A percentile compares a stretch with the other conserved stretches of the same genome.
Evolutionary conservation across 2,797 vertebrate genomes (phyloP).

Genomic region (Sciurus carolinensis): DNA sequence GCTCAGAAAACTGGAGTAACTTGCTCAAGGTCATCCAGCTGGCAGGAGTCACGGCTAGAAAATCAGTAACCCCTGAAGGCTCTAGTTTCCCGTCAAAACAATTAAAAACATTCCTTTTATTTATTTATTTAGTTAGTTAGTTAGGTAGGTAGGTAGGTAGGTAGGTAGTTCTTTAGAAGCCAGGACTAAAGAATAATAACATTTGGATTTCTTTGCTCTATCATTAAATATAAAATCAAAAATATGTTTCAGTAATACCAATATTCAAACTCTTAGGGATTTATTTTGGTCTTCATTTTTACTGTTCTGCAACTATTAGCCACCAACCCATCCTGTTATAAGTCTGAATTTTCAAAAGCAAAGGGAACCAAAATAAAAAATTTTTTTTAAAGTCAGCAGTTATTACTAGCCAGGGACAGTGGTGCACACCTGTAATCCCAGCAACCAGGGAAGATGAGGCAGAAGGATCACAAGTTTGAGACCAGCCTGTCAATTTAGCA

Average conservation of each 20-base stretch:
- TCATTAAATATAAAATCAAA: constrained; percentile 36
- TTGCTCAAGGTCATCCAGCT: not conserved
- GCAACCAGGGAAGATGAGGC: too few relatives aligned
- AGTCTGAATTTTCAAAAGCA: constrained; percentile 21
- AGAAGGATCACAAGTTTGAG: too few relatives aligned
- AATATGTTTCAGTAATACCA: constrained; percentile 19
- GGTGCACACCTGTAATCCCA: too few relatives aligned
- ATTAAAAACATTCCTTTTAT: constrained; percentile 25
- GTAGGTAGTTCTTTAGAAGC: not conserved
- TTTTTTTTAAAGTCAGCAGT: too few relatives aligned
- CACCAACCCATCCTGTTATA: not conserved
- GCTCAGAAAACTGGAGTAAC: constrained; percentile 15
- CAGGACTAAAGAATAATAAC: not conserved
- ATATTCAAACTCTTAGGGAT: not conserved
- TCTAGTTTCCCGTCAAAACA: constrained; percentile 17
- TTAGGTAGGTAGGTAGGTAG: not conserved
- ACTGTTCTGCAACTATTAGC: not conserved
- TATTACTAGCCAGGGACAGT: too few relatives aligned
- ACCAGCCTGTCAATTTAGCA: too few relatives aligned
- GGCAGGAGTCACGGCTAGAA: not conserved
- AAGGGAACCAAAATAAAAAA: not conserved
- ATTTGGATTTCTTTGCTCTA: constrained; percentile 7
- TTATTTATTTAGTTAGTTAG: not conserved
- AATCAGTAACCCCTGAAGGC: not conserved
- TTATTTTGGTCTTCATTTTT: constrained; percentile 14